Evolutionary conservation across 2,113 vertebrate species (phyloP).

Genomic region (Corythornis vintsioides): DNA sequence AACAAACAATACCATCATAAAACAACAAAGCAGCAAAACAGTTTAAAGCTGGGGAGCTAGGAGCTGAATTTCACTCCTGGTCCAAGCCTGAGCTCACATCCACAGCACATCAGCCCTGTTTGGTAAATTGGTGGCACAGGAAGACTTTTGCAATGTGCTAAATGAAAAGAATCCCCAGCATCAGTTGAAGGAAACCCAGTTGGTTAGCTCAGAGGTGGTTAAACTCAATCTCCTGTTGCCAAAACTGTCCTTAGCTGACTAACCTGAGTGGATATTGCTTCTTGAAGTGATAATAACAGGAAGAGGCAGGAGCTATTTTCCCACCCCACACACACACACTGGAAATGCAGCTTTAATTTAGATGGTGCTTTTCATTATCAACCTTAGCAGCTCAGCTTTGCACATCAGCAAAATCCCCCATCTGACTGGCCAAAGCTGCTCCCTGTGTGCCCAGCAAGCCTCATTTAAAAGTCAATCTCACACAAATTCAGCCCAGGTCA

Average conservation of each 20-base stretch:
- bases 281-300: neutral
- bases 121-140: fast-evolving
- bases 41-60: neutral
- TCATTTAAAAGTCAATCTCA: neutral
- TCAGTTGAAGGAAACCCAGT: neutral
- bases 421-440: neutral
- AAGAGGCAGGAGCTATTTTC: neutral
- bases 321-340: neutral
- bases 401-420: neutral
- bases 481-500: neutral
- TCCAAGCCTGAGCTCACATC: neutral
- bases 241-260: neutral
- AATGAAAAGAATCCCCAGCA: neutral
- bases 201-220: neutral
- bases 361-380: neutral
- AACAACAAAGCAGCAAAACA: neutral
- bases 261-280: neutral
- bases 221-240: neutral
- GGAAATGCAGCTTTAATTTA: neutral
- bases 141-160: neutral
- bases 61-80: neutral
- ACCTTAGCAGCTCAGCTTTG: neutral
- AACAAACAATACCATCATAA: neutral
- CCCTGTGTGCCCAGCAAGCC: neutral
- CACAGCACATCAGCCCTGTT: fast-evolving